Evolutionary conservation across 2,888 invertebrate species (phyloP), one percentile per base, ranked within the genome.

Genomic region (Oscheius sp.): DNA sequence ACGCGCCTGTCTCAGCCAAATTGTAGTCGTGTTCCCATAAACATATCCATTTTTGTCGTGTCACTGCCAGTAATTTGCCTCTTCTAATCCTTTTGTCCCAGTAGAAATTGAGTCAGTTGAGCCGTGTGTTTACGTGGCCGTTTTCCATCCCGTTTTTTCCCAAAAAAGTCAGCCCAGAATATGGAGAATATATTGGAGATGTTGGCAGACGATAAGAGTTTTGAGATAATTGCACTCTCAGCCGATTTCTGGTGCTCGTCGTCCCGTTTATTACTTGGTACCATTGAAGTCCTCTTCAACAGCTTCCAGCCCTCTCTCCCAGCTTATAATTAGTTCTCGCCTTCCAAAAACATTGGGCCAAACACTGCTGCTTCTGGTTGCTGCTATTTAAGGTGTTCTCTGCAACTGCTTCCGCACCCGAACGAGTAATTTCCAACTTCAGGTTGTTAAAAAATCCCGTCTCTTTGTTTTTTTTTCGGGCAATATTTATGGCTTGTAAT

Each of bases 381-480:
- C 21, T 21, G 13, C 45, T 61, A 61, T 61, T 61, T 61, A 61
- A n/a, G 61, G 61, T 61, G 61, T 61, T 61, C 29, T 58, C 27
- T 29, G 58, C 49, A 23, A 41, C 43, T n/a, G 23, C 43, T 61
- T 61, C 61, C 61, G 61, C 18, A 25, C n/a, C 23, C n/a, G 5
- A 16, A 23, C 55, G 16, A 21, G 55, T 55, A 55, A 55, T 55
- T 55, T 35, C 35, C 35, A 35, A 35, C 35, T 35, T 9, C 35
- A 9, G 35, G 35, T 35, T 35, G 35, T 35, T 35, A 35, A 35
- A 35, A 35, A 35, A 35, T 35, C 35, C n/a, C 35, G 35, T 35
- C 35, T 35, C 35, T 9, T 35, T 35, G 35, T 35, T 35, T 35
- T 3, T 35, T 35, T 35, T 35, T 35, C 35, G 5, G 35, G 35